Percentiles rank a stretch among this genome's conserved stretches.
phyloP scores from a whole-genome alignment of 2,888 invertebrate genomes.

The Phaonia tiefii region DNA sequence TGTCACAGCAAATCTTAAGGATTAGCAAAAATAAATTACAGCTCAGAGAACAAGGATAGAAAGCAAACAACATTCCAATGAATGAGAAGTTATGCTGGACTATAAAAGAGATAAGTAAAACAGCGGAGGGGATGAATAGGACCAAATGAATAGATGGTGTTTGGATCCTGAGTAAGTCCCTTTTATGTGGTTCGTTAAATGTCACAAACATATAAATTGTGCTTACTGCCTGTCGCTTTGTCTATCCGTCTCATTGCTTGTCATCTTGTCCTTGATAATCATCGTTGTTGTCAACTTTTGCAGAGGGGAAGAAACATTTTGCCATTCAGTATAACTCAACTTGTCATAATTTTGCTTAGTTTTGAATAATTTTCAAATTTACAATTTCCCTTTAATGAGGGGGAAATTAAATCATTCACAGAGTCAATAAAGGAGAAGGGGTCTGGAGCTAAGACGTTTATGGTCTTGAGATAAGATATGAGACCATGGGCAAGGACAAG shows the following conservation, averaged over 20 bases:
- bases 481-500: too few species aligned
- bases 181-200: constrained; percentile 29
- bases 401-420: constrained; percentile 1
- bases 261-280: constrained; percentile 8
- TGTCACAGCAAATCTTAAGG: constrained; percentile 18
- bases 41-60: constrained; percentile 8
- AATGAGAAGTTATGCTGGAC: neutral
- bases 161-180: too few species aligned
- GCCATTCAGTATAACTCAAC: constrained; percentile 1
- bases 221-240: neutral
- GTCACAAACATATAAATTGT: constrained; percentile 8
- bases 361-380: constrained; percentile 31
- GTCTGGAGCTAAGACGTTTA: too few species aligned
- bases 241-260: too few species aligned
- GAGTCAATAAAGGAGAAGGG: neutral
- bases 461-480: too few species aligned
- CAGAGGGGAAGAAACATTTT: neutral
- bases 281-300: neutral
- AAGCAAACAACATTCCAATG: neutral
- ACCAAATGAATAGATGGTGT: neutral
- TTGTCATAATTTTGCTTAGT: constrained; percentile 2
- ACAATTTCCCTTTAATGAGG: constrained; percentile 12
- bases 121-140: neutral
- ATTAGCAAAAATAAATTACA: constrained; percentile 22
- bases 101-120: neutral